Base-by-base conservation (phyloP, 2,113 vertebrate genomes). In the Strix aluco region DNA sequence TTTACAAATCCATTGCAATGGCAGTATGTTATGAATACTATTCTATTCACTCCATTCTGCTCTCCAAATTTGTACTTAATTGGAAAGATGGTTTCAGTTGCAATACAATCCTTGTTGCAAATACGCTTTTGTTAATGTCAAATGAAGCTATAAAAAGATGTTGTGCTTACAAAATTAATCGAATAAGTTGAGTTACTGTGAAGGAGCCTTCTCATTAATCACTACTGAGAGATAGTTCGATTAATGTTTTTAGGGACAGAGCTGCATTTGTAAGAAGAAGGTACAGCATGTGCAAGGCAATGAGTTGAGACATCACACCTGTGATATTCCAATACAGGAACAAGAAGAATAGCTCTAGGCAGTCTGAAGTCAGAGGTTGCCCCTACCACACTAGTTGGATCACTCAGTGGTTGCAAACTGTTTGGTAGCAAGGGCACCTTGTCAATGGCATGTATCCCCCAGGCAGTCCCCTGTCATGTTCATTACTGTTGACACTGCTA, bases 351-450 rank as follows among this genome's bases (percentile, higher is more conserved):
- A 72, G 19, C 62, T 62, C 20, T 27, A 73, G 42, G 66, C 49
- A 66, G 25, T 34, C n/a, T 73, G 66, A 66, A 91, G 57, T 15
- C 89, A 95, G 58, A 70, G 49, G 13, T 30, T 87, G 38, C 7
- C 38, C 40, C 38, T 75, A 42, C 32, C n/a, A 42, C 44, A 13
- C 8, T 61, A 61, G 15, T 34, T 82, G 5, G 13, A 67, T 79
- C 66, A 61, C 14, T 58, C 63, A 51, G 54, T 19, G 46, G 32
- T 11, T 85, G 34, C 27, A 77, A 69, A 57, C 23, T 46, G 22
- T 38, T 69, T 54, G 81, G 66, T 82, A 6, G 20, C 49, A 96
- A 96, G 85, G 95, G 86, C 96, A 96, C 95, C 92, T 92, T 95
- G 92, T 87, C 70, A 47, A 20, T 73, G 66, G 38, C 36, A 1